Conservation (phyloP, 2,888 invertebrate species). For the Pheosia tremula region DNA sequence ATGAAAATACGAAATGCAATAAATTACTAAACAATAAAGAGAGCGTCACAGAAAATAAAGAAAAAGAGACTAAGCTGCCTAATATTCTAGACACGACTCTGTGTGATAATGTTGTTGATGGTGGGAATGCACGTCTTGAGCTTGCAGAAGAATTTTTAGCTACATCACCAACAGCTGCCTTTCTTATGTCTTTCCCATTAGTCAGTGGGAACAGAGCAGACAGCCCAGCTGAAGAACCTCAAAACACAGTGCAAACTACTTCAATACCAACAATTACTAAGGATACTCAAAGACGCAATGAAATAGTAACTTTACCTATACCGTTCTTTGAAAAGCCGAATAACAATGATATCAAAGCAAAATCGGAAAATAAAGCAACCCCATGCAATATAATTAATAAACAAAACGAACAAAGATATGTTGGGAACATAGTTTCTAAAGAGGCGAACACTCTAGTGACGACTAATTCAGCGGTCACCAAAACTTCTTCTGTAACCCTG, state of each 20-base stretch:
- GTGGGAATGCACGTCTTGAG: slow-evolving; percentile 84
- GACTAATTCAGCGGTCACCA: slow-evolving; percentile 29
- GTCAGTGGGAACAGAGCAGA: slow-evolving; percentile 85
- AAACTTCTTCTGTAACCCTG: slow-evolving; percentile 43
- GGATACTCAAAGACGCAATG: slow-evolving; percentile 52
- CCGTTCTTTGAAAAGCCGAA: slow-evolving; percentile 60
- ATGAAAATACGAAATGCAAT: slow-evolving; percentile 38
- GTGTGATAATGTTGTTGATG: slow-evolving; percentile 74
- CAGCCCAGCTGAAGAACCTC: slow-evolving; percentile 73
- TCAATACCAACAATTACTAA: slow-evolving; percentile 33
- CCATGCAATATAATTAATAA: slow-evolving; percentile 45
- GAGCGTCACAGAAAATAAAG: slow-evolving; percentile 50
- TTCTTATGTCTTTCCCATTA: slow-evolving; percentile 89
- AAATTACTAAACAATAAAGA: slow-evolving; percentile 45
- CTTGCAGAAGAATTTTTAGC: slow-evolving; percentile 81
- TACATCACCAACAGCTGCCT: slow-evolving; percentile 90
- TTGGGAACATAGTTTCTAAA: slow-evolving; percentile 50
- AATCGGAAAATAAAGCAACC: slow-evolving; percentile 36
- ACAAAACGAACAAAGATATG: slow-evolving; percentile 56
- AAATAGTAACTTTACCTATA: slow-evolving; percentile 45
- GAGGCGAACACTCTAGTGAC: slow-evolving; percentile 29
- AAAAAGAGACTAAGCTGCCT: slow-evolving; percentile 68
- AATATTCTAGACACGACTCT: slow-evolving; percentile 69
- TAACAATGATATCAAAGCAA: slow-evolving; percentile 43
- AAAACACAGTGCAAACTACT: slow-evolving; percentile 39